Evolutionary conservation across 2,888 invertebrate genomes (phyloP).

Genomic region (Neocrepidodera transversa): DNA sequence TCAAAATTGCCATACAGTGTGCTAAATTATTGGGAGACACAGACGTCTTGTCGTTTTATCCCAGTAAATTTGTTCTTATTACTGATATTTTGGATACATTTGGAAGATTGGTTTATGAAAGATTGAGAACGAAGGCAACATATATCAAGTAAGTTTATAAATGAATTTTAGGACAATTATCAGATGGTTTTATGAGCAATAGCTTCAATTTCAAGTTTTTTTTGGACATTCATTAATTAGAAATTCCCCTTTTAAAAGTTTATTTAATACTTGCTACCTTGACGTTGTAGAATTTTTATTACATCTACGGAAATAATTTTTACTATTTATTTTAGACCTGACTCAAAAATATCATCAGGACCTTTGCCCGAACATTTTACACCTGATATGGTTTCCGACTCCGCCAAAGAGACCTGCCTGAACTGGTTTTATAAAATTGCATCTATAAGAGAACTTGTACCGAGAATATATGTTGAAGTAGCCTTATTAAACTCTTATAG

Average conservation of each 20-base stretch:
- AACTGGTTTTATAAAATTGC: slow-evolving; percentile 99
- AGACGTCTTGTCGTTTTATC: slow-evolving; percentile 92
- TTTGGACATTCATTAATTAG: too few species aligned
- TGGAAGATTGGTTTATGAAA: slow-evolving; percentile 86
- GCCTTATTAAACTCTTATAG: slow-evolving; percentile 89
- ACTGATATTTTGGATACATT: slow-evolving; percentile 96
- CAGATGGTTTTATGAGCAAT: too few species aligned
- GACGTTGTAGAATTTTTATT: too few species aligned
- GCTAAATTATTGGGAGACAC: slow-evolving; percentile 91
- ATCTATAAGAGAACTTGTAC: slow-evolving; percentile 93
- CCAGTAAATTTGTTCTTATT: slow-evolving; percentile 96
- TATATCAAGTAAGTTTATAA: slow-evolving; percentile 56
- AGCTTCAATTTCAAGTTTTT: too few species aligned
- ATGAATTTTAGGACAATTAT: too few species aligned
- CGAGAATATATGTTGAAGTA: slow-evolving; percentile 93
- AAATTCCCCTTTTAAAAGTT: too few species aligned
- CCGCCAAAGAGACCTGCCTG: slow-evolving; percentile 93
- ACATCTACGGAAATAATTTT: not conserved
- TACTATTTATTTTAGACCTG: slow-evolving; percentile 59
- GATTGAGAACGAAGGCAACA: slow-evolving; percentile 78
- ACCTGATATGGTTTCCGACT: slow-evolving; percentile 80
- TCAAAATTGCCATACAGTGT: slow-evolving; percentile 97
- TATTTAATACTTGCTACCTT: too few species aligned
- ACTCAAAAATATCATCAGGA: slow-evolving; percentile 62
- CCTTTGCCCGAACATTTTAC: slow-evolving; percentile 73